Evolutionary conservation across 1,140 invertebrate species (phyloP).

Genomic region (Leptinotarsa texana): DNA sequence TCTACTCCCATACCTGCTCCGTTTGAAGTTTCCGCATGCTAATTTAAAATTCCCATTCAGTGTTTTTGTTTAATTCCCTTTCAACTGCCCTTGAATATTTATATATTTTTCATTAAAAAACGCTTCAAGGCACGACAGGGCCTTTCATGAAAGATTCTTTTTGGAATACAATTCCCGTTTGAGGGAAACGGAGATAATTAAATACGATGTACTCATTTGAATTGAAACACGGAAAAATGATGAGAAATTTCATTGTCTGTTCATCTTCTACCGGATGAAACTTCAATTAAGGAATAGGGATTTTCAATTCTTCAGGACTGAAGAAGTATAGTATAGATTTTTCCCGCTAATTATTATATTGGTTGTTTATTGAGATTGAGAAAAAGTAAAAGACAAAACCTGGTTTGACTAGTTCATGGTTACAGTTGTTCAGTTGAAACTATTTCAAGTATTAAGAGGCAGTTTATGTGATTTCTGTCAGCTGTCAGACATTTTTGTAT

Average conservation of each 20-base stretch:
- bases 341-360: too few species aligned
- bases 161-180: slow-evolving; percentile 14
- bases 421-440: too few species aligned
- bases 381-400: too few species aligned
- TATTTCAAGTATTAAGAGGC: too few species aligned
- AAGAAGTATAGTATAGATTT: too few species aligned
- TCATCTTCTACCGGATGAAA: too few species aligned
- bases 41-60: slow-evolving; percentile 13
- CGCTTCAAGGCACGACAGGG: not conserved
- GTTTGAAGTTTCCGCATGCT: not conserved
- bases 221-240: not conserved
- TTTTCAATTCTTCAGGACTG: too few species aligned
- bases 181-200: slow-evolving; percentile 13
- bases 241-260: not conserved
- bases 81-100: slow-evolving; percentile 20
- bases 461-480: too few species aligned
- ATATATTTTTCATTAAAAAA: slow-evolving; percentile 22
- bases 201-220: slow-evolving; percentile 9
- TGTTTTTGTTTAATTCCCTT: slow-evolving; percentile 24
- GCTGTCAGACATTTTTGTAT: too few species aligned
- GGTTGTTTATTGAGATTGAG: too few species aligned
- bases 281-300: too few species aligned
- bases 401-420: too few species aligned
- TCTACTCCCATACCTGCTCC: not conserved
- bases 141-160: slow-evolving; percentile 15